Conservation (phyloP, 2,113 vertebrate species). For the Gnathonemus longibarbis region DNA sequence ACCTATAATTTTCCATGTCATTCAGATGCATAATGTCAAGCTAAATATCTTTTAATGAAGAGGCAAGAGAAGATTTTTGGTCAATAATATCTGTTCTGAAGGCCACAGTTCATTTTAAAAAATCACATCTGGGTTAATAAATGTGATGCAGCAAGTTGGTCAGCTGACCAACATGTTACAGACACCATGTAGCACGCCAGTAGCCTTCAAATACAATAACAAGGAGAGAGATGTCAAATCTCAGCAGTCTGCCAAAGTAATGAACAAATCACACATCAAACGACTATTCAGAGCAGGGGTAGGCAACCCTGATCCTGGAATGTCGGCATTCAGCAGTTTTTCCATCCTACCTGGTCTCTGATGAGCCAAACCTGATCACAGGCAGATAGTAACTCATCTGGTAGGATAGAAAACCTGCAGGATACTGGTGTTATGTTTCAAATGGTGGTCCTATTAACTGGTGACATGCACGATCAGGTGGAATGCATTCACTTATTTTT, state of each 20-base stretch:
- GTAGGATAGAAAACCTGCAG: not conserved
- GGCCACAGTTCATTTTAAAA: not conserved
- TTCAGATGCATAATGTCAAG: not conserved
- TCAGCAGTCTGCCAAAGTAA: not conserved
- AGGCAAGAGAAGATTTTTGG: not conserved
- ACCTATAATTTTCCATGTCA: not conserved
- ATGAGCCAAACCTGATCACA: not conserved
- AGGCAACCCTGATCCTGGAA: not conserved
- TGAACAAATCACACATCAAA: not conserved
- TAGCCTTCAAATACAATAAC: not conserved
- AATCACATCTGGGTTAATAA: not conserved
- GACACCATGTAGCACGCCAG: not conserved
- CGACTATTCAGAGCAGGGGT: not conserved
- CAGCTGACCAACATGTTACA: not conserved
- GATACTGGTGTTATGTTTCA: not conserved
- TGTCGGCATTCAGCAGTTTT: not conserved
- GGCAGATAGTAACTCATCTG: not conserved
- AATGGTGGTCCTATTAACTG: not conserved
- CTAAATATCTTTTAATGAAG: not conserved
- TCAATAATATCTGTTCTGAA: not conserved
- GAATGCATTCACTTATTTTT: not conserved
- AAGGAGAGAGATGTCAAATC: not conserved
- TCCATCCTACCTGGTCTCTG: not conserved
- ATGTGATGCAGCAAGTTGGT: not conserved
- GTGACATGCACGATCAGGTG: not conserved